Evolutionary conservation across 2,888 invertebrate genomes (phyloP), one percentile per base, ranked within the genome.

Genomic region (Vandiemenella viatica): DNA sequence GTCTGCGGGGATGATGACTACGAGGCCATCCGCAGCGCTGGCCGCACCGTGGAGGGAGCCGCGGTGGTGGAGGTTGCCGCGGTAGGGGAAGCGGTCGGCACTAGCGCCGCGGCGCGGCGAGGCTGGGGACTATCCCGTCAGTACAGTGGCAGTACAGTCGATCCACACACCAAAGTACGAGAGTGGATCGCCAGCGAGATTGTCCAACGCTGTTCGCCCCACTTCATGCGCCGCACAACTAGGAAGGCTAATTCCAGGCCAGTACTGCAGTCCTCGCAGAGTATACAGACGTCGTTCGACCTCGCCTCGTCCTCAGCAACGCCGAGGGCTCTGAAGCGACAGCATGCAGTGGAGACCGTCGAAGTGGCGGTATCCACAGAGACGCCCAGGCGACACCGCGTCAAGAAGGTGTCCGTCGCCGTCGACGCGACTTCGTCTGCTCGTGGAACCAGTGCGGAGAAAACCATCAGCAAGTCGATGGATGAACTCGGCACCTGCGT

Each of bases 91-190:
- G 46, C 32, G 10, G 41, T 45, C 4, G 50, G 45, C 10, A 59
- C 67, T 63, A 55, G 71, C 64, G 3, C 71, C n/a, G 70, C 72
- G 58, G 76, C 40, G 76, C 70, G 76, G 37, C 69, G 76, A 58
- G 65, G 73, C 50, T 79, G 77, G 58, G 79, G 80, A 62, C 65
- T 83, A 21, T 74, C 80, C 17, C 66, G 84, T 18, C 82, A 84
- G 63, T 74, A 83, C 60, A 86, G 85, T 5, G 77, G 76, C 5
- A 86, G 85, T 53, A 88, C 88, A 1, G 77, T 89, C 55, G 88
- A 89, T 63, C 83, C 88, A 0, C 83, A 87, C 61, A 82, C 85
- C 13, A 88, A 88, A 72, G 88, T 89, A 1, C 74, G 80, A 53
- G 85, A 88, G 58, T 88, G 89, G 89, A 88, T 89, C 57, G 77